phyloP scores from a whole-genome alignment of 2,888 invertebrate species.

The Drosophila percnosoma region DNA sequence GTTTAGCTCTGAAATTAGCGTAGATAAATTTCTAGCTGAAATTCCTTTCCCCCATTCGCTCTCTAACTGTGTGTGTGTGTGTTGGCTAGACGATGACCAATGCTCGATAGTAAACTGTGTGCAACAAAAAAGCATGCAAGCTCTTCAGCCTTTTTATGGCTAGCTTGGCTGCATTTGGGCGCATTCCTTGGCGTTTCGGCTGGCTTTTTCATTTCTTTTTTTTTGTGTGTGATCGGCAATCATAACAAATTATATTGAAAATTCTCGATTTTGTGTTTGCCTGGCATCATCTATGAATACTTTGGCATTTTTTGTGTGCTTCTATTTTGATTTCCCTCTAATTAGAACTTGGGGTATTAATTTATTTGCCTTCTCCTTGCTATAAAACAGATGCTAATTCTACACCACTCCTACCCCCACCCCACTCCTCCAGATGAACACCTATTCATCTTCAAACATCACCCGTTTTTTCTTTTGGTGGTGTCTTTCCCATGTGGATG shows the following conservation, averaged over 20 bases:
- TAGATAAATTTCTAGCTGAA: constrained; percentile 75
- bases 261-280: constrained; percentile 50
- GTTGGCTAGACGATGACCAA: constrained; percentile 67
- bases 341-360: constrained; percentile 60
- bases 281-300: constrained; percentile 30
- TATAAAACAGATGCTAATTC: constrained; percentile 69
- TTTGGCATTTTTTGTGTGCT: constrained; percentile 9
- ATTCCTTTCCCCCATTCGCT: constrained; percentile 55
- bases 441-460: constrained; percentile 4
- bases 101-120: constrained; percentile 53
- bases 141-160: constrained; percentile 27
- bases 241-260: constrained; percentile 62
- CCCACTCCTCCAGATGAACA: background rate
- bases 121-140: constrained; percentile 35
- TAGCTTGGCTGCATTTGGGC: constrained; percentile 32
- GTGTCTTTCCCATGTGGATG: constrained; percentile 53
- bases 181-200: constrained; percentile 59
- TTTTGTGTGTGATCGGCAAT: constrained; percentile 57
- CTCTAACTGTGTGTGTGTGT: constrained; percentile 13
- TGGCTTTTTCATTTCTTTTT: constrained; percentile 14
- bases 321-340: constrained; percentile 22
- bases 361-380: constrained; percentile 49
- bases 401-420: constrained; percentile 1
- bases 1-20: constrained; percentile 80
- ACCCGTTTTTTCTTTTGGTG: background rate